These are phyloP conservation scores for Capricornis sumatraensis DNA, from an alignment of 2,113 vertebrate species.

Conservation along the genomic window DNA sequence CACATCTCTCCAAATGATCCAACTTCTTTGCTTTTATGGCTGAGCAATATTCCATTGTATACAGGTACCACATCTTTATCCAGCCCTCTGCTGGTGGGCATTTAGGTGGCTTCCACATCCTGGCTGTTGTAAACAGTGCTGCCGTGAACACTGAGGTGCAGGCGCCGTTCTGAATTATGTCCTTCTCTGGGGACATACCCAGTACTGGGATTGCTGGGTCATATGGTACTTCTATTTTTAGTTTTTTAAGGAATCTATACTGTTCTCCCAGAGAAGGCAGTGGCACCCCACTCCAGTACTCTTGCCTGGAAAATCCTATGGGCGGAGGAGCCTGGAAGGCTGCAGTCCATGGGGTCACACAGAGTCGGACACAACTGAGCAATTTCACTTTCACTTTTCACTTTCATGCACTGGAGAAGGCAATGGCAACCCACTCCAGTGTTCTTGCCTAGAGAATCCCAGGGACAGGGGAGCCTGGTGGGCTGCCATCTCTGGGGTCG, in stretches of 20 bases:
- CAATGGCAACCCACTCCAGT: no score
- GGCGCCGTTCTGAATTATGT: accelerated
- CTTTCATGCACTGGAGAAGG: no score
- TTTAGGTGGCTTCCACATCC: accelerated
- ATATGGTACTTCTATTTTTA: background rate
- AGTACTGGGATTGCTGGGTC: background rate
- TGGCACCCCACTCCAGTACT: no score
- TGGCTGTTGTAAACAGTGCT: background rate
- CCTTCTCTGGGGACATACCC: background rate
- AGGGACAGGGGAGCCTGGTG: no score
- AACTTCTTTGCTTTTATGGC: background rate
- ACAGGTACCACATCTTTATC: accelerated
- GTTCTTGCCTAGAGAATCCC: no score
- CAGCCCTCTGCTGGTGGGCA: background rate
- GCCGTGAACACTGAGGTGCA: background rate
- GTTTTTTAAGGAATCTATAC: background rate
- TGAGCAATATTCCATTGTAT: background rate
- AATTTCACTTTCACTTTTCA: no score
- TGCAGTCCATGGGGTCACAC: accelerated
- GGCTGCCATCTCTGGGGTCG: accelerated
- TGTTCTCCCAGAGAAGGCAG: background rate
- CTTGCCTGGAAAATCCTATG: no score
- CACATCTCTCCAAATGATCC: background rate
- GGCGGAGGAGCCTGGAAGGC: no score
- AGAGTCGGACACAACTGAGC: no score